Evolutionary conservation across 2,888 invertebrate genomes (phyloP).

Genomic region (Lasius fuliginosus): DNA sequence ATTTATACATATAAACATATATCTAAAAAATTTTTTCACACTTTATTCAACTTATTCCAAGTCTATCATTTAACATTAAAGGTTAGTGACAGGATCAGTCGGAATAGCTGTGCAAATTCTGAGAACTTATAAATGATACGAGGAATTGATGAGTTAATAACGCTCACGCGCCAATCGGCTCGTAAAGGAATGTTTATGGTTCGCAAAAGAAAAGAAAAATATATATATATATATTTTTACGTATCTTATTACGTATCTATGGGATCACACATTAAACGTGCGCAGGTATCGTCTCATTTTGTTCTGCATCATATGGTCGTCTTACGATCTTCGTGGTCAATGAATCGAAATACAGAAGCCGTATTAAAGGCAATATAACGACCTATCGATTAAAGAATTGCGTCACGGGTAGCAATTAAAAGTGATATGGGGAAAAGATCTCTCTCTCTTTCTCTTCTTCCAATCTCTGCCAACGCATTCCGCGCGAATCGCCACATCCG

Average conservation of each 20-base stretch:
- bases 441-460: background rate
- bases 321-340: background rate
- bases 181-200: background rate
- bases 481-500: slow-evolving; percentile 28
- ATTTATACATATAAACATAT: background rate
- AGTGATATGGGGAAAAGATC: background rate
- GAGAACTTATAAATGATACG: background rate
- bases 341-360: slow-evolving; percentile 21
- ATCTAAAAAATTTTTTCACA: background rate
- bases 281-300: background rate
- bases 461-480: background rate
- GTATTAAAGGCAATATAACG: slow-evolving; percentile 19
- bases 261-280: background rate
- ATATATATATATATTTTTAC: slow-evolving; percentile 1
- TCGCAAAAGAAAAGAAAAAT: background rate
- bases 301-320: background rate
- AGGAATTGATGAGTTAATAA: background rate
- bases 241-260: too few species aligned
- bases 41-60: background rate
- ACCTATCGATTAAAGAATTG: slow-evolving; percentile 35
- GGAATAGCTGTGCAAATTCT: background rate
- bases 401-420: slow-evolving; percentile 36
- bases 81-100: background rate
- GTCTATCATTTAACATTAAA: background rate
- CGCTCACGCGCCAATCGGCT: background rate